Evolutionary conservation across 2,888 invertebrate species (phyloP).

Genomic region (Plusia festucae): DNA sequence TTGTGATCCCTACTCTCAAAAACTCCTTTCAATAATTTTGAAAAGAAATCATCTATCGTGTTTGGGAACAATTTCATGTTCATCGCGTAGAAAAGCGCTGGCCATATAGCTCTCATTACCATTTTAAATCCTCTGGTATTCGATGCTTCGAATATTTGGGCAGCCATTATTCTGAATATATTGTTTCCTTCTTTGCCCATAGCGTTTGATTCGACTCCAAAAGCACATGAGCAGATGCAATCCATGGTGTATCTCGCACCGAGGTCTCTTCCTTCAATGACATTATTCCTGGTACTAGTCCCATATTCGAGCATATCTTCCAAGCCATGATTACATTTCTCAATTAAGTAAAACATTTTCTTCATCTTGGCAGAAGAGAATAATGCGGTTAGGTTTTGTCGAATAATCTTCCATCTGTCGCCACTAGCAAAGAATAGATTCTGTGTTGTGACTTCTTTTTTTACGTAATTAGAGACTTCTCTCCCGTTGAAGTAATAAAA

Average conservation of each 20-base stretch:
- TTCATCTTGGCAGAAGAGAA: constrained; percentile 76
- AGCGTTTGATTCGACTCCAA: constrained; percentile 58
- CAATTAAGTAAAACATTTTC: constrained; percentile 74
- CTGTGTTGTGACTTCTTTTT: constrained; percentile 62
- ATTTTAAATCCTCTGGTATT: constrained; percentile 57
- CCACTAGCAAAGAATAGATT: constrained; percentile 70
- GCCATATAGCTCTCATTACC: constrained; percentile 66
- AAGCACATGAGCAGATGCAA: constrained; percentile 63
- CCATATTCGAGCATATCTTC: constrained; percentile 63
- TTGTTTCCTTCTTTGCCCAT: constrained; percentile 52
- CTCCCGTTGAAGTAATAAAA: constrained; percentile 72
- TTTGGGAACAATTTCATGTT: constrained; percentile 61
- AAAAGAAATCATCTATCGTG: constrained; percentile 64
- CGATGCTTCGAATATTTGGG: constrained; percentile 61
- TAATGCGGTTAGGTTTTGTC: constrained; percentile 73
- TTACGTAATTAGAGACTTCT: constrained; percentile 63
- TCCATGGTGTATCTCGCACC: constrained; percentile 72
- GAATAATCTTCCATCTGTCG: constrained; percentile 71
- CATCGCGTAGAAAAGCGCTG: constrained; percentile 68
- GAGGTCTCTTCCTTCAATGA: constrained; percentile 57
- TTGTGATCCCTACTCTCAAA: constrained; percentile 64
- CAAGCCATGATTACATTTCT: constrained; percentile 59
- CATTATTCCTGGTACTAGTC: constrained; percentile 17
- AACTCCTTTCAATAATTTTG: constrained; percentile 58
- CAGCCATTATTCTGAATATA: constrained; percentile 62